A percentile compares a stretch with the other conserved stretches of the same genome.
These are phyloP conservation scores for Anneissia japonica DNA, from an alignment of 35 echinoderm and acorn worm species.

Conservation along the genomic window DNA sequence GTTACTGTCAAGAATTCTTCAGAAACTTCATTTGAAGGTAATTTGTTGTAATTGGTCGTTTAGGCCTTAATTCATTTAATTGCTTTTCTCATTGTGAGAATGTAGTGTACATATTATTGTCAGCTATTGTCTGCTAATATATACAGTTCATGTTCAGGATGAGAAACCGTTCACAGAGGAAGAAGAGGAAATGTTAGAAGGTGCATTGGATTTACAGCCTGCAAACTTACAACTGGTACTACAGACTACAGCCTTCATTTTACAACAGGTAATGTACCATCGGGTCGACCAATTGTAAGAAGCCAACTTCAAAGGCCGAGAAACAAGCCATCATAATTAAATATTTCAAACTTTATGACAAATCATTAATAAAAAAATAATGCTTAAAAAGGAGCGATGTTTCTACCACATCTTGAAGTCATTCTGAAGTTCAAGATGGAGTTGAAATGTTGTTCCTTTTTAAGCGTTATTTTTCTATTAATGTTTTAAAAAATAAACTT, in stretches of 20 bases:
- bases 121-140: no score
- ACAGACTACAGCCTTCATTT: constrained; percentile 93
- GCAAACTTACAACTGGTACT: constrained; percentile 65
- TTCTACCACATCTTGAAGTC: no score
- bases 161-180: constrained; percentile 86
- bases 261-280: constrained; percentile 75
- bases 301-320: background rate
- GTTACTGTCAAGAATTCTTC: constrained; percentile 74
- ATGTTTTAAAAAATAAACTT: no score
- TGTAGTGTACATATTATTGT: no score
- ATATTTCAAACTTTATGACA: background rate
- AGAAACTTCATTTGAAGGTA: constrained; percentile 94
- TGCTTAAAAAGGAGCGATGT: background rate
- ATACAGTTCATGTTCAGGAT: constrained; percentile 86
- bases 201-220: constrained; percentile 57
- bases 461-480: no score
- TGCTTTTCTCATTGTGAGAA: no score
- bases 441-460: background rate
- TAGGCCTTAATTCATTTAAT: no score
- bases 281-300: background rate
- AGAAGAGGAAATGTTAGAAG: constrained; percentile 88
- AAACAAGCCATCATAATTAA: background rate
- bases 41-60: no score
- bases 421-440: background rate
- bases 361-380: background rate